Evolutionary conservation across 2,888 invertebrate genomes (phyloP), one percentile per base, ranked within the genome.

Genomic region (Cynaeus angustus): DNA sequence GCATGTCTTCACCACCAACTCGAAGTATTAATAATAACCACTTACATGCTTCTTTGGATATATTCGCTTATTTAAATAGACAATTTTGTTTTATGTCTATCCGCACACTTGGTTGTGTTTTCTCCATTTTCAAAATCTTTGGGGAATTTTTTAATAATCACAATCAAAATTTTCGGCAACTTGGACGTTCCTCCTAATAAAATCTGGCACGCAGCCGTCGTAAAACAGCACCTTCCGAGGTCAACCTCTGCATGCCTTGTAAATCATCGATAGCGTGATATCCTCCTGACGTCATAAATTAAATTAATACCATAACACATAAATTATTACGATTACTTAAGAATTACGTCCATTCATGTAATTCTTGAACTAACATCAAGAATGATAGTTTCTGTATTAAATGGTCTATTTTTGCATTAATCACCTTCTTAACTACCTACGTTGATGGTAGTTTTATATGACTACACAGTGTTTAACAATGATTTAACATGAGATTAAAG

Each of bases 221-320:
- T 79, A 79, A 81, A 79, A 78, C 80, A 76, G 78, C 81, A 80
- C 79, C 79, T 78, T 76, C 74, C 75, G 77, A 76, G 78, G 76
- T 79, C 74, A 73, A 67, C 72, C 71, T 74, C 69, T 77, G 78
- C 79, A 78, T 80, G 79, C 71, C 72, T 72, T 73, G 76, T 81
- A 81, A 80, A 81, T 81, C 80, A 78, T 72, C 67, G 69, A 72
- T 77, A 76, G 79, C 79, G 79, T 78, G 80, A 80, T 78, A 72
- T 72, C 69, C 69, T 73, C 73, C 73, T 78, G 79, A 74, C 74
- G 71, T 76, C 78, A 78, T 79, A 80, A 81, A 80, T 80, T 78
- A 78, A 76, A 74, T 75, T 76, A 76, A 74, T 75, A 75, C 73
- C 73, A 74, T 72, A 72, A 73, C 64, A 73, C 75, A 78, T 78